Base-by-base conservation (phyloP, 2,888 invertebrate genomes). In the Leptogaster cylindrica region DNA sequence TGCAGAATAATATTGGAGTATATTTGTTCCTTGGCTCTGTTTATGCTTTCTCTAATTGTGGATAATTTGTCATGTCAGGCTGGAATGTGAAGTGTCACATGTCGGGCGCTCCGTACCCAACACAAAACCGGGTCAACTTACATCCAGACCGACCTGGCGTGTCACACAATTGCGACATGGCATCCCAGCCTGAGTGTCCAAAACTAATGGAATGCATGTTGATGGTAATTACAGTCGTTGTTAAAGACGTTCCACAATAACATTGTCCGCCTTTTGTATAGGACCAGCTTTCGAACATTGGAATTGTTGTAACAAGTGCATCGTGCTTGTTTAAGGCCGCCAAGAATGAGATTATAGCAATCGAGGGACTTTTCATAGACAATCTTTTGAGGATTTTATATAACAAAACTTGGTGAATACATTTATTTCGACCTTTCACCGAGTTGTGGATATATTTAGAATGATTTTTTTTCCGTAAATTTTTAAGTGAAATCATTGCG, bases 11-110 rank as follows among this genome's bases (percentile, higher is more conserved):
- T 14, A 36, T 12, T 12, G 10, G 25, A 23, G 7, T 2, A 51
- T 10, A 12, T 27, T 2, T 14, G 51, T 10, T 10, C 52, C 52
- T 2, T 8, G 52, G 18, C 52, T 8, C 52, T 52, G 52, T 52
- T 52, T 52, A 52, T 33, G 18, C 52, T 52, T 52, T 52, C 52
- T 52, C 52, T 52, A 52, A 52, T 52, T 52, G 52, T 52, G 31
- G 31, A 52, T 14, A 31, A 52, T 52, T 52, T 52, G 52, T 52
- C 52, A 52, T 31, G 52, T 52, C 52, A 52, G 33, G 31, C 33
- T 31, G 52, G 52, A 52, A 52, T 52, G 52, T 52, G 52, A 52
- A 52, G 52, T 52, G 52, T 52, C 52, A 52, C 52, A 52, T 52
- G 52, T 52, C 52, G 14, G n/a, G 52, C 52, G n/a, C 16, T 52